These are phyloP conservation scores for Hormiphora californensis DNA, from an alignment of 37 sponge, comb jelly and placozoan species.

Conservation along the genomic window DNA sequence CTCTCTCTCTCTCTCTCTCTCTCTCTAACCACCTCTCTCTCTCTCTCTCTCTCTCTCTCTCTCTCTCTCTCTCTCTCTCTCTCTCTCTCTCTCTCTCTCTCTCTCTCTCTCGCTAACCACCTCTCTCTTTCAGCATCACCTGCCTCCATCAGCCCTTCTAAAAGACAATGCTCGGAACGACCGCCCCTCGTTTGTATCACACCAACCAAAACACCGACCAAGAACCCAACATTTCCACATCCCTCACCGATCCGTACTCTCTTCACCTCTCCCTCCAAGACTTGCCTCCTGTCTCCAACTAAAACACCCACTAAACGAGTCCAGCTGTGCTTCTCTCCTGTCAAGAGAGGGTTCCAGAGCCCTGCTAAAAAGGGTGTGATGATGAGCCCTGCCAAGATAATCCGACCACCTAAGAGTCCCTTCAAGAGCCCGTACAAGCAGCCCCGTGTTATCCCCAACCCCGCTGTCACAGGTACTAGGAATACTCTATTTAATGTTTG, in stretches of 20 bases:
- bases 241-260: not conserved
- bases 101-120: not conserved
- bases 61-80: no score
- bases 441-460: constrained; percentile 17
- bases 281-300: not conserved
- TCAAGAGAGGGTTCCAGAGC: not conserved
- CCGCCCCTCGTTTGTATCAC: constrained; percentile 30
- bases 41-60: no score
- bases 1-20: no score
- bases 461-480: no score
- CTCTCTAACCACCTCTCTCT: no score
- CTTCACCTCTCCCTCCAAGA: constrained; percentile 2
- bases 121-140: constrained; percentile 27
- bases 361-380: not conserved
- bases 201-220: constrained; percentile 37
- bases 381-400: constrained; percentile 24
- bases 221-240: constrained; percentile 9
- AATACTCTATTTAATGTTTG: no score
- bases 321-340: constrained; percentile 5
- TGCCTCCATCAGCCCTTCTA: not conserved
- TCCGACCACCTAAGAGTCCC: constrained; percentile 5
- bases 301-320: not conserved
- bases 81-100: no score
- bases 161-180: not conserved
- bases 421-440: constrained; percentile 53